Conservation (phyloP, 1,140 invertebrate species). For the Lepidostoma basale region DNA sequence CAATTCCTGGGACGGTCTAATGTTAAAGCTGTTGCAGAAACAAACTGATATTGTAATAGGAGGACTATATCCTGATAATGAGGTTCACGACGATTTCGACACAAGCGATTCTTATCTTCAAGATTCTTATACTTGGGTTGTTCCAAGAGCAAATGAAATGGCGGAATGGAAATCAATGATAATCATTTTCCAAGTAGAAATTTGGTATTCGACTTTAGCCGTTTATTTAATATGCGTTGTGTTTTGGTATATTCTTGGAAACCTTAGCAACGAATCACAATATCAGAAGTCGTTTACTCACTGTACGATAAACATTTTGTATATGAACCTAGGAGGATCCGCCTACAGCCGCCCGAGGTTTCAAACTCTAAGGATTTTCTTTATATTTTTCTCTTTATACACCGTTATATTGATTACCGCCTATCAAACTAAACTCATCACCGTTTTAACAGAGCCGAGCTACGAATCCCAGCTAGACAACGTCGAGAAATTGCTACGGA, state of each 20-base stretch:
- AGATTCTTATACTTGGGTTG: constrained; percentile 62
- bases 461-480: constrained; percentile 58
- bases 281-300: constrained; percentile 53
- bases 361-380: constrained; percentile 57
- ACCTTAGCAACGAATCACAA: constrained; percentile 51
- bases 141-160: constrained; percentile 52
- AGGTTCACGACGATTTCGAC: constrained; percentile 61
- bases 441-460: constrained; percentile 59
- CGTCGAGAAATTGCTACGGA: constrained; percentile 55
- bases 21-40: constrained; percentile 51
- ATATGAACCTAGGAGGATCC: constrained; percentile 53
- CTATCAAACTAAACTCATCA: constrained; percentile 62
- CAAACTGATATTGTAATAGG: constrained; percentile 60
- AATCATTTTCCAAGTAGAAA: constrained; percentile 53
- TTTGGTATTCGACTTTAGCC: constrained; percentile 55
- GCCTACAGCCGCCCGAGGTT: constrained; percentile 56
- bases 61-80: constrained; percentile 62
- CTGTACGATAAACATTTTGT: constrained; percentile 57
- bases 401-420: constrained; percentile 58
- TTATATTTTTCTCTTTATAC: constrained; percentile 58
- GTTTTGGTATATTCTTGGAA: constrained; percentile 55
- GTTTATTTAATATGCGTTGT: constrained; percentile 54
- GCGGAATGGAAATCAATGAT: constrained; percentile 58
- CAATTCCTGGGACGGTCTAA: constrained; percentile 56
- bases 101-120: constrained; percentile 57